Base-by-base conservation (phyloP, 2,888 invertebrate genomes). In the Drosophila mettleri region DNA sequence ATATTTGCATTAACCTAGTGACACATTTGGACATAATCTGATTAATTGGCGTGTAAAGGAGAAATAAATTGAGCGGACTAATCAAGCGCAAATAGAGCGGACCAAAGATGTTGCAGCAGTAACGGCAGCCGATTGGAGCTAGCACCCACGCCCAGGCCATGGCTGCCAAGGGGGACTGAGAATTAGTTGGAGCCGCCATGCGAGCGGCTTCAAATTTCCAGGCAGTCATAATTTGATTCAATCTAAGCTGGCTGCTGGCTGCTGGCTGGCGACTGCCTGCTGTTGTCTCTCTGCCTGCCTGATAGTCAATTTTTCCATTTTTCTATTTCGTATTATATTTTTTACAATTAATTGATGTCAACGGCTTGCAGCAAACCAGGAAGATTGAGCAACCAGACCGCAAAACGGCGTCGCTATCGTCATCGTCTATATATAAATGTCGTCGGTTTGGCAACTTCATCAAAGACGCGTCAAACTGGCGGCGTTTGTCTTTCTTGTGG, bases 21-120 rank as follows among this genome's bases (percentile, higher is more conserved):
- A 86, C 83, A 84, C 88, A 84, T 88, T 86, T 84, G 69, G 88
- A 84, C 88, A 86, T 84, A 88, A 84, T 84, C 88, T 88, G 83
- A 84, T 84, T 84, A 84, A 84, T 84, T 84, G 89, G 74, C 81
- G 78, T 86, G 70, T 65, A 88, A 73, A 74, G 62, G 62, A 84
- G 78, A 66, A 83, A 84, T 77, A 80, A 73, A 86, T 77, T 80
- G 80, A 69, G 81, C 64, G 69, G 66, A 52, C 74, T 84, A 88
- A 88, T 84, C 84, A 86, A 88, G 77, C 74, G 69, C 65, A 79
- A 75, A 59, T 75, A 45, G 80, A 74, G 74, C 79, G 58, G 46
- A 64, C 57, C 74, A 57, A 57, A 78, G 71, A 65, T 64, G 66
- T 66, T 70, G 66, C 60, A 63, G 33, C 41, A 8, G 8, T 14